phyloP scores from a whole-genome alignment of 1,140 invertebrate species.

The Paralvinella palmiformis region DNA sequence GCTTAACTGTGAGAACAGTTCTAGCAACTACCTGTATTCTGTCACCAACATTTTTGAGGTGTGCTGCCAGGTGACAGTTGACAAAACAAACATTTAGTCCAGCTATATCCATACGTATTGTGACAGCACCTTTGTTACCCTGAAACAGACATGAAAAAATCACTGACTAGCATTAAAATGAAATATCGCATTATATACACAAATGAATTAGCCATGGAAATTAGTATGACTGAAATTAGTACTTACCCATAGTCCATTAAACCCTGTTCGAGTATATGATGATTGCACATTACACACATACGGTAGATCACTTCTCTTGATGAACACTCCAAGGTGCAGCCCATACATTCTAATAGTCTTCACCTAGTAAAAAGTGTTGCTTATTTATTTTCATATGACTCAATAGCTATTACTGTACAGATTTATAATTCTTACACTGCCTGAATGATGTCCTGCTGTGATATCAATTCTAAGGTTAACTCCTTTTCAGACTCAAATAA shows the following conservation, averaged over 20 bases:
- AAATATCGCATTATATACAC: neutral
- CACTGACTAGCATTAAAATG: neutral
- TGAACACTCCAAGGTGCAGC: slow-evolving; percentile 68
- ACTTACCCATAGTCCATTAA: slow-evolving; percentile 74
- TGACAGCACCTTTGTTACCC: slow-evolving; percentile 93
- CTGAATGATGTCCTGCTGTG: too few species aligned
- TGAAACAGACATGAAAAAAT: slow-evolving; percentile 48
- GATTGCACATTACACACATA: slow-evolving; percentile 76
- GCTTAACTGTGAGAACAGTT: neutral
- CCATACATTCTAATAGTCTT: slow-evolving; percentile 31
- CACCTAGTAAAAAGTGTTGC: too few species aligned
- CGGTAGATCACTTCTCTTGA: slow-evolving; percentile 68
- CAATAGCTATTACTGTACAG: too few species aligned
- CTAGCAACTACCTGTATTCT: slow-evolving; percentile 58
- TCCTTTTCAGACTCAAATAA: too few species aligned
- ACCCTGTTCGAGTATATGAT: slow-evolving; percentile 77
- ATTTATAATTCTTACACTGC: too few species aligned
- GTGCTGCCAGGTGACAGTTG: slow-evolving; percentile 81
- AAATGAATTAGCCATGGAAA: neutral
- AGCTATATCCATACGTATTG: slow-evolving; percentile 75
- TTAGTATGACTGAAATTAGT: neutral
- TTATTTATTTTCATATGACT: too few species aligned
- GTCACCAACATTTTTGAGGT: slow-evolving; percentile 72
- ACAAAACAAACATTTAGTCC: slow-evolving; percentile 81
- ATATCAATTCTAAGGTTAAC: too few species aligned